Percentiles rank a stretch among this genome's conserved stretches.
Evolutionary conservation across 2,888 invertebrate species (phyloP).

Genomic region (Tetragonula carbonaria): DNA sequence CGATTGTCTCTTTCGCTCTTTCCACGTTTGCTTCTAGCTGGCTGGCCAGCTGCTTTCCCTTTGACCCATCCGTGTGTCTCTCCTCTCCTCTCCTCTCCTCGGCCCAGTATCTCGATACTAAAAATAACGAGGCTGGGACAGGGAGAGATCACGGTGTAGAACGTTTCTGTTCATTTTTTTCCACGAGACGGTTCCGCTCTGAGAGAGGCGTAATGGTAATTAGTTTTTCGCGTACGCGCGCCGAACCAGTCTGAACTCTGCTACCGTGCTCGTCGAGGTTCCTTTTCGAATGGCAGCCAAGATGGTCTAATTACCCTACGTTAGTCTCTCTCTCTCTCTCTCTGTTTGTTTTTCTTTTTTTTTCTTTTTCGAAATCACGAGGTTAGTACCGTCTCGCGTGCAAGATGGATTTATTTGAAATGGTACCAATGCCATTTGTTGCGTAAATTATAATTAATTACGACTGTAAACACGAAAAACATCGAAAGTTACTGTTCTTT

Average conservation of each 20-base stretch:
- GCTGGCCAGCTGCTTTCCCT: slow-evolving; percentile 28
- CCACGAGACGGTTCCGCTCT: slow-evolving; percentile 39
- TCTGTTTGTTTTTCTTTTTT: not conserved
- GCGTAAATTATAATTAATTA: not conserved
- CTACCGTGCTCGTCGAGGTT: not conserved
- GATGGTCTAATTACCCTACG: not conserved
- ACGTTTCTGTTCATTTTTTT: slow-evolving; percentile 33
- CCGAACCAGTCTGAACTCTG: not conserved
- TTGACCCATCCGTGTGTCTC: slow-evolving; percentile 22
- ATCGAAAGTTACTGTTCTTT: not conserved
- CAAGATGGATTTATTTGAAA: not conserved
- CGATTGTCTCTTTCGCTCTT: slow-evolving; percentile 60
- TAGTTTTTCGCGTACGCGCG: slow-evolving; percentile 39
- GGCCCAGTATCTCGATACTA: slow-evolving; percentile 51
- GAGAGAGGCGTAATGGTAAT: slow-evolving; percentile 51
- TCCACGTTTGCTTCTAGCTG: slow-evolving; percentile 41
- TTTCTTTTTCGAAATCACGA: too few species aligned
- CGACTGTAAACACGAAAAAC: not conserved
- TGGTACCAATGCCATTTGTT: not conserved
- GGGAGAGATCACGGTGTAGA: slow-evolving; percentile 32
- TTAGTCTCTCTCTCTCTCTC: not conserved
- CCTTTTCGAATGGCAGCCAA: not conserved
- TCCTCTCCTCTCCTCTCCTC: slow-evolving; percentile 16
- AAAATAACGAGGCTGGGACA: slow-evolving; percentile 52
- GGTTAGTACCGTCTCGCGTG: not conserved